Percentiles rank a stretch among this genome's conserved stretches.
Conservation (phyloP, 2,888 invertebrate genomes). For the Slavum lentiscoides region DNA sequence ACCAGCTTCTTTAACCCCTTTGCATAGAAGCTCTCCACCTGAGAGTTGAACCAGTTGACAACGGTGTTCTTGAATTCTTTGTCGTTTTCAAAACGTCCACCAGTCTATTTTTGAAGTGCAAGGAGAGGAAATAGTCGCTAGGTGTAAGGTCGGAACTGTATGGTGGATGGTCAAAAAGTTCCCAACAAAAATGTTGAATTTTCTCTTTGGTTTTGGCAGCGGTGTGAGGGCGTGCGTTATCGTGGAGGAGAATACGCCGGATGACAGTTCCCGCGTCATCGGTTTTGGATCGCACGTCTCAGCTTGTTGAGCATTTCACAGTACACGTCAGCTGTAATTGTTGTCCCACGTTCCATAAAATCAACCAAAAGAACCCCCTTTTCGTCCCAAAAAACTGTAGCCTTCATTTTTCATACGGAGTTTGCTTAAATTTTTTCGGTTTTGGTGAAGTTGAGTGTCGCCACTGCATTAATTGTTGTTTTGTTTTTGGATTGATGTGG, state of each 20-base stretch:
- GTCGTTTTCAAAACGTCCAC: not conserved
- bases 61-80: conserved; percentile 16
- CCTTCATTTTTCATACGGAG: no score
- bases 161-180: no score
- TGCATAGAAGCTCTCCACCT: conserved; percentile 38
- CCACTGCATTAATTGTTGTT: no score
- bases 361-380: no score
- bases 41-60: conserved; percentile 37
- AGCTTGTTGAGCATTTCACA: not conserved
- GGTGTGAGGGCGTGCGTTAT: not conserved
- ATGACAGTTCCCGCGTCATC: conserved; percentile 1
- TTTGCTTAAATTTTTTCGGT: no score
- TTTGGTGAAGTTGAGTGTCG: no score
- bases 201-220: no score
- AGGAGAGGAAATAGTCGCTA: not conserved
- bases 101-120: not conserved
- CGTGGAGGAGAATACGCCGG: not conserved
- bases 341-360: not conserved
- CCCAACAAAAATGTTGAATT: no score
- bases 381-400: no score
- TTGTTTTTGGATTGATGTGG: no score
- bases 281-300: not conserved
- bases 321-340: not conserved
- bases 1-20: conserved; percentile 33
- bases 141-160: not conserved